phyloP scores from a whole-genome alignment of 2,797 vertebrate species.

The Rhinogobio ventralis region DNA sequence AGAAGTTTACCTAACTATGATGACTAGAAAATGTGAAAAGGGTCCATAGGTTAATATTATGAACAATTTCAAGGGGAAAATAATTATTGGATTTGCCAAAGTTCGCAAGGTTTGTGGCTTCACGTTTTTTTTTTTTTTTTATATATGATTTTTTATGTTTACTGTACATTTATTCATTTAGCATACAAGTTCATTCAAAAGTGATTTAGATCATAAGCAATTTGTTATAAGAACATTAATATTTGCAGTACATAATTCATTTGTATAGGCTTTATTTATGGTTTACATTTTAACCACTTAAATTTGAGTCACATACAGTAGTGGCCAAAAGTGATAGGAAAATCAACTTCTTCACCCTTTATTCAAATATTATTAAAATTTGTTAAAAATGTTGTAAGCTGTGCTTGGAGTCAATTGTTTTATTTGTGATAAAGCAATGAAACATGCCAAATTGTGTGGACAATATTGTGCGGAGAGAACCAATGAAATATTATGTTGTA shows the following conservation, averaged over 20 bases:
- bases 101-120: no score
- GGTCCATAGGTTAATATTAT: not conserved
- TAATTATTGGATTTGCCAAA: no score
- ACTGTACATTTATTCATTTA: not conserved
- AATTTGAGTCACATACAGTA: not conserved
- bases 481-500: no score
- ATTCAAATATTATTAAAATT: not conserved
- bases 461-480: no score
- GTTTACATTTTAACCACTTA: no score
- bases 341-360: not conserved
- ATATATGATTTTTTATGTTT: no score
- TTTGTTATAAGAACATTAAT: not conserved
- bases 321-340: not conserved
- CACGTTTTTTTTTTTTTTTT: no score
- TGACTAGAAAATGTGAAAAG: not conserved
- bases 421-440: no score
- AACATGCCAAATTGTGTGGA: no score
- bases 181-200: not conserved
- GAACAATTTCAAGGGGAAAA: not conserved
- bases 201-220: not conserved
- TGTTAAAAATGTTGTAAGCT: no score
- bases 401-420: no score
- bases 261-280: not conserved
- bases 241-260: not conserved
- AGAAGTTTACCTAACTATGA: not conserved